Conservation (phyloP, 2,888 invertebrate genomes). For the Epinotia bilunana region DNA sequence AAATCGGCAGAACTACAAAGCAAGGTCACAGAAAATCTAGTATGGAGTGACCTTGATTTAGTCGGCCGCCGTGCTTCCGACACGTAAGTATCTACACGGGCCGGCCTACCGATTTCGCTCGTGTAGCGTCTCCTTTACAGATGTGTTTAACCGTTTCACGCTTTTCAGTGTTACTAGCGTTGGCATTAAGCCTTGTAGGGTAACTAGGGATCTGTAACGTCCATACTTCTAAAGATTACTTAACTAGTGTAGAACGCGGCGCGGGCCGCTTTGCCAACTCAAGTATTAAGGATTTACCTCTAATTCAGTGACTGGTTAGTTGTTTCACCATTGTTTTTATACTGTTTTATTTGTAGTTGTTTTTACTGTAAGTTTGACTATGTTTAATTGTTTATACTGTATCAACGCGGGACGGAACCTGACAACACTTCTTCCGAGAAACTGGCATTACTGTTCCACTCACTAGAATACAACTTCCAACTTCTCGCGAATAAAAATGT, state of each 20-base stretch:
- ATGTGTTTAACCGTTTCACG: not conserved
- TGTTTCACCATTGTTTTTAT: constrained; percentile 30
- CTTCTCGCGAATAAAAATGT: too few relatives aligned
- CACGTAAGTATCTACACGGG: too few relatives aligned
- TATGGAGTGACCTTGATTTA: too few relatives aligned
- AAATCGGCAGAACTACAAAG: too few relatives aligned
- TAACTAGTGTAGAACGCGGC: not conserved
- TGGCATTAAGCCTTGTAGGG: constrained; percentile 28
- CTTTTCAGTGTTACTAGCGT: constrained; percentile 11
- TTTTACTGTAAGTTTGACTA: constrained; percentile 26
- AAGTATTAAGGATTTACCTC: constrained; percentile 41
- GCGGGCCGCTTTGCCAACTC: constrained; percentile 20
- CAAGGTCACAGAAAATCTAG: too few relatives aligned
- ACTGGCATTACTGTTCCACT: not conserved
- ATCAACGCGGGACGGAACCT: not conserved
- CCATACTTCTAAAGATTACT: constrained; percentile 35
- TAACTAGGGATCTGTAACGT: constrained; percentile 35
- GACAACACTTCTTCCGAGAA: not conserved
- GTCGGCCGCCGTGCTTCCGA: too few relatives aligned
- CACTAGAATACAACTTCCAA: too few relatives aligned
- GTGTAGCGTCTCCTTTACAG: too few relatives aligned
- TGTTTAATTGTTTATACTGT: constrained; percentile 5
- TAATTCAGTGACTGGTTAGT: constrained; percentile 20
- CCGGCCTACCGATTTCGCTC: too few relatives aligned
- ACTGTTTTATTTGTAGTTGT: constrained; percentile 34